Evolutionary conservation across 2,797 vertebrate genomes (phyloP).

Genomic region (Adrianichthys oophorus): DNA sequence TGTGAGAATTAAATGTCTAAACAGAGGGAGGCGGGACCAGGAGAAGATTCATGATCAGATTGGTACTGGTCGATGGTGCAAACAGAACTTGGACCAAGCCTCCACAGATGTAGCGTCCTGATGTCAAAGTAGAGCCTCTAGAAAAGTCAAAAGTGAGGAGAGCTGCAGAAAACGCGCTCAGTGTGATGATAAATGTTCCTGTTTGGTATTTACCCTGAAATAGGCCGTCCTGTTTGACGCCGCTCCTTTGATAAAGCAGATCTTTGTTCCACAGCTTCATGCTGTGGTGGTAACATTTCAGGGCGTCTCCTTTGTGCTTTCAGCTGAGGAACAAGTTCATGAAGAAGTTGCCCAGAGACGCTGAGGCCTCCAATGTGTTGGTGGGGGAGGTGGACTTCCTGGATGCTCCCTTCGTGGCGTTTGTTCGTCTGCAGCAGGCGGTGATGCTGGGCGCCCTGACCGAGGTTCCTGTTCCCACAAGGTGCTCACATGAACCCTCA

Average conservation of each 20-base stretch:
- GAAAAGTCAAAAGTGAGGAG: too few species aligned
- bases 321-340: conserved; percentile 99
- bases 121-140: too few species aligned
- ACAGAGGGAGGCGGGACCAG: too few species aligned
- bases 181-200: too few species aligned
- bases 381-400: conserved; percentile 98
- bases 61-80: too few species aligned
- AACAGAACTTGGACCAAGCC: too few species aligned
- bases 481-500: conserved; percentile 68
- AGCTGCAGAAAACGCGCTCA: too few species aligned
- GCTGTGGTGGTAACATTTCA: conserved; percentile 50
- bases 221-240: conserved; percentile 41
- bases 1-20: too few species aligned
- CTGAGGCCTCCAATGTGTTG: conserved; percentile 96
- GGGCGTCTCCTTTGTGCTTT: conserved; percentile 25
- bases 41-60: too few species aligned
- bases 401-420: conserved; percentile 93
- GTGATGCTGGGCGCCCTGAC: conserved; percentile 97
- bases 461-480: conserved; percentile 96
- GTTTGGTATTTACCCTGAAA: conserved; percentile 47
- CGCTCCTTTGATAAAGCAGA: conserved; percentile 18
- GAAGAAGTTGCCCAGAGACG: conserved; percentile 97
- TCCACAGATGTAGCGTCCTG: too few species aligned
- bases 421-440: conserved; percentile 93
- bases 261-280: conserved; percentile 9